phyloP scores from a whole-genome alignment of 2,113 vertebrate genomes.

The Eonycteris spelaea region DNA sequence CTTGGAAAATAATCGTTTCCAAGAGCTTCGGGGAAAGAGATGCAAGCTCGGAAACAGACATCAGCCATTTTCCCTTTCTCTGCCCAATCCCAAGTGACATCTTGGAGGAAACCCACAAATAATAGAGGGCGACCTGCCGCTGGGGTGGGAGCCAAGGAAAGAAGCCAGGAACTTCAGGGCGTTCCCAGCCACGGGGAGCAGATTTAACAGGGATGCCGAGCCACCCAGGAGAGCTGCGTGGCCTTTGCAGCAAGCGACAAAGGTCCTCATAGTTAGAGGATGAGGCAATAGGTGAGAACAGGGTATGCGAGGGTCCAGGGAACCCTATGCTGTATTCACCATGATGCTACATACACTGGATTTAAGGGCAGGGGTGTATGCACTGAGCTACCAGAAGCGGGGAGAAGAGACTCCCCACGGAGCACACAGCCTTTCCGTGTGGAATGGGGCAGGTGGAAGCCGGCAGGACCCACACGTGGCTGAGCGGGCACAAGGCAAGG shows the following conservation, averaged over 20 bases:
- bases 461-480: fast-evolving
- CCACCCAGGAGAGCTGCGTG: background rate
- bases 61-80: background rate
- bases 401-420: background rate
- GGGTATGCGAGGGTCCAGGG: background rate
- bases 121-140: background rate
- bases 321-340: background rate
- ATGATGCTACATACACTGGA: background rate
- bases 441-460: background rate
- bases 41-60: background rate
- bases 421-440: background rate
- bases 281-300: background rate
- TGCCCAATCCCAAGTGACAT: background rate
- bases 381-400: background rate
- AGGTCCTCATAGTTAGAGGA: background rate
- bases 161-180: background rate
- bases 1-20: background rate
- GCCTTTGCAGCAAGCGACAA: background rate
- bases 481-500: background rate
- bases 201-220: background rate
- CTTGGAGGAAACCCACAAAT: background rate
- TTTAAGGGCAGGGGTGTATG: background rate
- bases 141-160: background rate
- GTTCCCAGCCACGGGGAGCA: background rate
- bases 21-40: background rate